phyloP scores from a whole-genome alignment of 1,140 invertebrate species.

The Zaprionus davidi region DNA sequence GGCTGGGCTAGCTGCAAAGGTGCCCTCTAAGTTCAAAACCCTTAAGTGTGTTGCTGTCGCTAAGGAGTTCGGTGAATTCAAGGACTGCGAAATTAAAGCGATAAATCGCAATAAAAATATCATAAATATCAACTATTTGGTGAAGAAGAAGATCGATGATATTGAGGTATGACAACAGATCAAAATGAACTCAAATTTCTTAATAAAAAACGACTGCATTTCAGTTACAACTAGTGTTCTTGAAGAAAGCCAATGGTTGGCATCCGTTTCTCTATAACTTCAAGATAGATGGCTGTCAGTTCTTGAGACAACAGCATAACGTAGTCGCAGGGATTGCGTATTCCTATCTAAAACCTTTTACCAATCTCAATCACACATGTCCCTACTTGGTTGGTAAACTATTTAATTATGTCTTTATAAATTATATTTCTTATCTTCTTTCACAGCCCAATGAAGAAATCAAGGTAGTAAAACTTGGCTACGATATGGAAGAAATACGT shows the following conservation, averaged over 20 bases:
- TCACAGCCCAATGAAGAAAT: conserved; percentile 4
- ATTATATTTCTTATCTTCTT: neutral
- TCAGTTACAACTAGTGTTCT: conserved; percentile 8
- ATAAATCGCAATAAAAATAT: conserved; percentile 19
- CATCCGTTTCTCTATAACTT: conserved; percentile 32
- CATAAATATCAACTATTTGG: neutral
- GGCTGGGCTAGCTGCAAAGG: neutral
- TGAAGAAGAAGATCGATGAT: neutral
- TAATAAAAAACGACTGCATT: neutral
- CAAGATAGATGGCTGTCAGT: neutral
- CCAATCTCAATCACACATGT: conserved; percentile 25
- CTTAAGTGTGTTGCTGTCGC: conserved; percentile 2
- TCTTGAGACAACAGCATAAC: neutral
- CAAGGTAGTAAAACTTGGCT: neutral
- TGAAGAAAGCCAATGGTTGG: conserved; percentile 37
- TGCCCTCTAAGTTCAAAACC: conserved; percentile 20
- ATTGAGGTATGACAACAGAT: neutral
- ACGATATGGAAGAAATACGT: conserved; percentile 19
- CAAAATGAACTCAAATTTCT: neutral
- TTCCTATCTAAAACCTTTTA: neutral
- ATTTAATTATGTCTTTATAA: neutral
- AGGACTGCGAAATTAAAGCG: conserved; percentile 25
- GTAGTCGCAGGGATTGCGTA: neutral
- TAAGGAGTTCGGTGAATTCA: neutral
- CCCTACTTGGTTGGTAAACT: conserved; percentile 23